Evolutionary conservation across 2,113 vertebrate species (phyloP).

Genomic region (Dipodomys stephensi): DNA sequence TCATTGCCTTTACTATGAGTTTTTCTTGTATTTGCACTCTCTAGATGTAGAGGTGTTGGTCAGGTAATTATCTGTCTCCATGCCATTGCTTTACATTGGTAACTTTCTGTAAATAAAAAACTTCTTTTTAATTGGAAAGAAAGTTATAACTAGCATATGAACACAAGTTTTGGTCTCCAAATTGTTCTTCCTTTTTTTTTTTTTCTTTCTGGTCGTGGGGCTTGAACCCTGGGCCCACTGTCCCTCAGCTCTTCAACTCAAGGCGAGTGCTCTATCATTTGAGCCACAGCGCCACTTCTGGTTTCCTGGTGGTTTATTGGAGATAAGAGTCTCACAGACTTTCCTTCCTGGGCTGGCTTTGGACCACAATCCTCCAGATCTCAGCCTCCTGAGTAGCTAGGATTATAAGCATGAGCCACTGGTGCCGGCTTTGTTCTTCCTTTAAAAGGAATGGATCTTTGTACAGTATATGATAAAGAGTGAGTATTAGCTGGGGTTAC

Average conservation of each 20-base stretch:
- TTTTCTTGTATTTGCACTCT: not conserved
- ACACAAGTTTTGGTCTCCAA: not conserved
- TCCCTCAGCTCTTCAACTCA: too few relatives aligned
- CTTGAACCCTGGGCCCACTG: too few relatives aligned
- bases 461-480: not conserved
- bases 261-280: too few relatives aligned
- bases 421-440: not conserved
- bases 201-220: too few relatives aligned
- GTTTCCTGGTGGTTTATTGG: too few relatives aligned
- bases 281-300: too few relatives aligned
- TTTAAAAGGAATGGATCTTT: conserved; percentile 42
- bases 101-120: not conserved
- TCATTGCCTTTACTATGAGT: not conserved
- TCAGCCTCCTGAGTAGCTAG: too few relatives aligned
- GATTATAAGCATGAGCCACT: too few relatives aligned
- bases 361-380: too few relatives aligned
- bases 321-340: too few relatives aligned
- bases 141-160: conserved; percentile 3
- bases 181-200: conserved; percentile 21
- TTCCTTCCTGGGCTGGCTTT: too few relatives aligned
- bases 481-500: not conserved
- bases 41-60: not conserved
- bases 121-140: conserved; percentile 28
- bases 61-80: not conserved
- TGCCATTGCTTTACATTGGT: not conserved